Evolutionary conservation across 2,797 vertebrate species (phyloP).

Genomic region (Tachyglossus aculeatus): DNA sequence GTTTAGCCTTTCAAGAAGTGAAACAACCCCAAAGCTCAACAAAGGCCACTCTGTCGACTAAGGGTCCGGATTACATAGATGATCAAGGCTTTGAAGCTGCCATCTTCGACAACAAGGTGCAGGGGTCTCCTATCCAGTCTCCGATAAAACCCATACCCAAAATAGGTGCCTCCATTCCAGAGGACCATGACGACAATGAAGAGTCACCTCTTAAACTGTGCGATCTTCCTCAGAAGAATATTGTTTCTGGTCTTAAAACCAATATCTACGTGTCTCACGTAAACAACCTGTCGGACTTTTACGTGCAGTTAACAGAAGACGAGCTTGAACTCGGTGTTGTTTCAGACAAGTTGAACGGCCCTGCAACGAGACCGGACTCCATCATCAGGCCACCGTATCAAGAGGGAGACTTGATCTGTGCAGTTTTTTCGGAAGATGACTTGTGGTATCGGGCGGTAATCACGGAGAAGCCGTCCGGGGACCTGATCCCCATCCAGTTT

Average conservation of each 20-base stretch:
- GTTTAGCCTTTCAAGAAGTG: background rate
- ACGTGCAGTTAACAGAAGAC: slow-evolving; percentile 83
- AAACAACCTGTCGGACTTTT: slow-evolving; percentile 84
- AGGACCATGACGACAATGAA: background rate
- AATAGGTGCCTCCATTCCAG: no score
- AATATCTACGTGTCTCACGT: slow-evolving; percentile 85
- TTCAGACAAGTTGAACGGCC: slow-evolving; percentile 80
- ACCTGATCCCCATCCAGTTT: slow-evolving; percentile 78
- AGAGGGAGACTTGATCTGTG: slow-evolving; percentile 83
- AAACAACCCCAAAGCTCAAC: slow-evolving; percentile 15
- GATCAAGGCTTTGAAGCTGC: background rate
- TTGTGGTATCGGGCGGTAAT: slow-evolving; percentile 89
- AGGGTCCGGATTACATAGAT: background rate
- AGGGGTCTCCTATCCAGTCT: background rate
- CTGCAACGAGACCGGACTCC: slow-evolving; percentile 25
- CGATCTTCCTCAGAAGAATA: slow-evolving; percentile 73
- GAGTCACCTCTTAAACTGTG: slow-evolving; percentile 48
- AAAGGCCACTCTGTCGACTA: background rate
- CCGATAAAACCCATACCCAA: no score
- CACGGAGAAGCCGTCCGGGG: slow-evolving; percentile 59
- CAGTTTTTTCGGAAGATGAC: slow-evolving; percentile 85
- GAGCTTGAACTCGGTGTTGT: slow-evolving; percentile 78
- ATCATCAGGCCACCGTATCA: slow-evolving; percentile 62
- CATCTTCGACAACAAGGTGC: background rate
- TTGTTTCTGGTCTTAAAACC: slow-evolving; percentile 74